Evolutionary conservation across 2,113 vertebrate genomes (phyloP), one percentile per base, ranked within the genome.

Genomic region (Hippocampus mohnikei): DNA sequence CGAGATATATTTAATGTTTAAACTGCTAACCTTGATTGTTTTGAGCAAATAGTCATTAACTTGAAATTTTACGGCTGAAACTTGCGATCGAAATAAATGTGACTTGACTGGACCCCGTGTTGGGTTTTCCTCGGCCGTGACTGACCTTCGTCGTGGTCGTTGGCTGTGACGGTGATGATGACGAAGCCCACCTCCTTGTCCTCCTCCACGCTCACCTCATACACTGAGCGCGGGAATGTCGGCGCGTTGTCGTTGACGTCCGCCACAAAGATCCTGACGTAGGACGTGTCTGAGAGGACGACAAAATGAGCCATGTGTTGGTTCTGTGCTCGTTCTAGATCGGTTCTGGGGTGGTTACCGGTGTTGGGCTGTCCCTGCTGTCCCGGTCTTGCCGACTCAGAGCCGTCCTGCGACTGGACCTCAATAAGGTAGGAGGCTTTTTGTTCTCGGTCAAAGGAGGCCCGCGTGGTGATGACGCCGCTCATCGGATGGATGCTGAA

Each of bases 231-330:
- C 66, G 91, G 87, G 80, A 97, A 96, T 0, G 83, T 83, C 0
- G 95, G 95, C 0, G 92, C 87, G 1, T 96, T 96, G 91, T 96
- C 95, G 13, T 97, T 97, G 25, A 96, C 90, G 33, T 97, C 95
- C 0, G 94, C 91, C 78, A 97, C 76, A 69, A 95, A 94, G 88
- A 97, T 90, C 83, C 95, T 89, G 74, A 97, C 84, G 0, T 95
- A 96, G 59, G 95, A 92, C 2, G 93, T 95, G 90, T 96, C 95
- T 96, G 60, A 60, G n/a, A 8, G 23, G 52, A 21, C 0, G 41
- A 27, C 4, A 8, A 1, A 11, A 8, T 23, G 9, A 12, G 12
- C 18, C 46, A 16, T 8, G 46, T 5, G 1, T 52, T n/a, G 20
- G 20, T 16, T 52, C 20, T 9, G 9, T 52, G 18, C 18, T 9